Percentiles rank a stretch among this genome's conserved stretches.
Conservation (phyloP, 2,797 vertebrate species). For the Hypotaenidia philippensis region DNA sequence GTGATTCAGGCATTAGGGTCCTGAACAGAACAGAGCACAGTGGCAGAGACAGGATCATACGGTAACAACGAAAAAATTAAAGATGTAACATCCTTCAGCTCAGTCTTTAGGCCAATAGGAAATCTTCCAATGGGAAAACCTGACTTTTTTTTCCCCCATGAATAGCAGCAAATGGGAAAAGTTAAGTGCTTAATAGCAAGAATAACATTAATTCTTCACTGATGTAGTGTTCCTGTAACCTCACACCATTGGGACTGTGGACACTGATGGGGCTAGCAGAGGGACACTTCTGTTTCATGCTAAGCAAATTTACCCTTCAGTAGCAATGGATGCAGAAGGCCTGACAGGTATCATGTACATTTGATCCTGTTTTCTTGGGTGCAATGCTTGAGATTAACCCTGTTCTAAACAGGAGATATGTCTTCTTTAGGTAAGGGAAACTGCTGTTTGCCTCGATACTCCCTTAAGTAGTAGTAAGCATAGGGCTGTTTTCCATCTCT, state of each 20-base stretch:
- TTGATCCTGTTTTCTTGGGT: background rate
- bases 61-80: background rate
- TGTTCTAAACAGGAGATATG: background rate
- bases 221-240: background rate
- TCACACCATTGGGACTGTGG: background rate
- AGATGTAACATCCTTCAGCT: background rate
- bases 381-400: background rate
- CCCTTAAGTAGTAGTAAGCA: background rate
- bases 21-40: background rate
- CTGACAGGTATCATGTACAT: background rate
- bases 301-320: background rate
- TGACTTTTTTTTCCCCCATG: background rate
- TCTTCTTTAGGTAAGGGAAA: background rate
- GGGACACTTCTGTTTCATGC: background rate
- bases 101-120: background rate
- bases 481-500: background rate
- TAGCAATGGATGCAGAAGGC: background rate
- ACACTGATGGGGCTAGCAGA: background rate
- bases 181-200: background rate
- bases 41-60: accelerated
- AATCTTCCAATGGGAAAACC: background rate
- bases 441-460: background rate
- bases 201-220: background rate
- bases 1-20: background rate
- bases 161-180: background rate